Conservation (phyloP, 2,797 vertebrate genomes). For the Gymnodraco acuticeps region DNA sequence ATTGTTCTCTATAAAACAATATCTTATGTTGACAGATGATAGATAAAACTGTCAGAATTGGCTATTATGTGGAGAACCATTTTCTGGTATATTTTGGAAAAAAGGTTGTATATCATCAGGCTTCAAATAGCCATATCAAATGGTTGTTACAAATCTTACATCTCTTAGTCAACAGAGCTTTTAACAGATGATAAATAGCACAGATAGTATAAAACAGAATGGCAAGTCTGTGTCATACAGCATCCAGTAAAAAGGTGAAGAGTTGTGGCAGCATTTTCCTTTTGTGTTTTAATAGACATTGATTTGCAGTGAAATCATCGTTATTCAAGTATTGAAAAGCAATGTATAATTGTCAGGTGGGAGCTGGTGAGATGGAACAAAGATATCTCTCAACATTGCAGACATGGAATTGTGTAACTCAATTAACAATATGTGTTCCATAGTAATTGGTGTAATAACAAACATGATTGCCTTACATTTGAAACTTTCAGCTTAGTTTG, state of each 20-base stretch:
- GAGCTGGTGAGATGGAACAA: background rate
- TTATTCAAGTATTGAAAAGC: constrained; percentile 31
- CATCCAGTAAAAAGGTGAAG: background rate
- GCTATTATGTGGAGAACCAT: constrained; percentile 22
- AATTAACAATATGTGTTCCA: background rate
- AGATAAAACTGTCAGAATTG: constrained; percentile 42
- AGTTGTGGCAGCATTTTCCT: constrained; percentile 1
- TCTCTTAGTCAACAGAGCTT: constrained; percentile 7
- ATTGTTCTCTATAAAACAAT: constrained; percentile 56
- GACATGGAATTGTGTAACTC: background rate
- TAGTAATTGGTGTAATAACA: background rate
- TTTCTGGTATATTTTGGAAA: constrained; percentile 1
- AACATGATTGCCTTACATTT: background rate
- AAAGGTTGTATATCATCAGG: background rate
- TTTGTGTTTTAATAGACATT: constrained; percentile 36
- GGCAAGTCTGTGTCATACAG: background rate
- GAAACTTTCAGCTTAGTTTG: background rate
- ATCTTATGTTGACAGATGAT: constrained; percentile 36
- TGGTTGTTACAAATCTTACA: background rate
- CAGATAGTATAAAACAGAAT: background rate
- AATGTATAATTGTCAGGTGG: background rate
- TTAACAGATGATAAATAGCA: background rate
- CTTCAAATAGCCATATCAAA: background rate
- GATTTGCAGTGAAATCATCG: constrained; percentile 31
- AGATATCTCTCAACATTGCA: constrained; percentile 3